A percentile compares a stretch with the other conserved stretches of the same genome.
Conservation (phyloP, 1,140 invertebrate genomes). For the Megalonaias nervosa region DNA sequence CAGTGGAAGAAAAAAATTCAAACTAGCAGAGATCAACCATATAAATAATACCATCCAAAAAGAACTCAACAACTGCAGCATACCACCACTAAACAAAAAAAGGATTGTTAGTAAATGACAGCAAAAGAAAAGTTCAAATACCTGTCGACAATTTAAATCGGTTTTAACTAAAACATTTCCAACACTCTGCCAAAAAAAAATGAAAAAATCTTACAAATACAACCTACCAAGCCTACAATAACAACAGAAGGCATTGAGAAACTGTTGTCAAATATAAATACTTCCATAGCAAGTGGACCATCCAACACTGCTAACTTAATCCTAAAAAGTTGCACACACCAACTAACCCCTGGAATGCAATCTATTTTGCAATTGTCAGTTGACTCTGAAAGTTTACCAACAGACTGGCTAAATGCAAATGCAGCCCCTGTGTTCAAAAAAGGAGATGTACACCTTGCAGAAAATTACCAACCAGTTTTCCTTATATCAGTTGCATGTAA, state of each 20-base stretch:
- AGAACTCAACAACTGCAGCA: constrained; percentile 1
- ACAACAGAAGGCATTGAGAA: constrained; percentile 6
- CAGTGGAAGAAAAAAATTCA: not conserved
- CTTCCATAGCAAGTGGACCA: constrained; percentile 11
- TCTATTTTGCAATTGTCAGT: constrained; percentile 3
- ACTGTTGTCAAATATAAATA: constrained; percentile 5
- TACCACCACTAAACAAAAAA: not conserved
- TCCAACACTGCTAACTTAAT: constrained; percentile 8
- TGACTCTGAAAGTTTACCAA: constrained; percentile 1
- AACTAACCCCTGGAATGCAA: not conserved
- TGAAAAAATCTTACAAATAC: too few species aligned
- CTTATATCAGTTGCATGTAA: too few species aligned
- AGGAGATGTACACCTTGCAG: too few species aligned
- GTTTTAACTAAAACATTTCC: constrained; percentile 18
- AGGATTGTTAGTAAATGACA: not conserved
- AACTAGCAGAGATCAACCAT: not conserved
- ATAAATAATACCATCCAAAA: constrained; percentile 7
- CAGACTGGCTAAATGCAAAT: constrained; percentile 24
- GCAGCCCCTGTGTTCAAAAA: constrained; percentile 30
- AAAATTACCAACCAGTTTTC: too few species aligned
- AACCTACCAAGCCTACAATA: too few species aligned
- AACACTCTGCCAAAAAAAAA: not conserved
- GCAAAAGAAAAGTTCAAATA: constrained; percentile 9
- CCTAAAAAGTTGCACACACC: constrained; percentile 6
- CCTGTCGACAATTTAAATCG: constrained; percentile 24